Evolutionary conservation across 2,113 vertebrate species (phyloP).

Genomic region (Tachuris rubrigastra): DNA sequence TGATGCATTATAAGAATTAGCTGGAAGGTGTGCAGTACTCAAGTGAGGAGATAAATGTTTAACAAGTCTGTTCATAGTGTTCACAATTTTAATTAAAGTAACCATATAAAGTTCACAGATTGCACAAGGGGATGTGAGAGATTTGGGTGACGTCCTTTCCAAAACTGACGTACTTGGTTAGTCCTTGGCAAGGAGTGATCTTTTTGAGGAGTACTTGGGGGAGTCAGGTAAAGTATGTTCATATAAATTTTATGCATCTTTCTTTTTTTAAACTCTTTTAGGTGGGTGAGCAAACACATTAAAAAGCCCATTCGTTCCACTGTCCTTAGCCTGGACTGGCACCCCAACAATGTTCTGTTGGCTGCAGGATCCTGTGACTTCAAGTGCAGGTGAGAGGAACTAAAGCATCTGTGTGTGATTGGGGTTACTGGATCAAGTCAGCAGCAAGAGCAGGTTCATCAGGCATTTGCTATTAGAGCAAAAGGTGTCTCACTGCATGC

Average conservation of each 20-base stretch:
- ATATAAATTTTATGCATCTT: background rate
- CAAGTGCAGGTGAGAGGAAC: constrained; percentile 90
- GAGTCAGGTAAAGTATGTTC: background rate
- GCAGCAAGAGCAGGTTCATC: background rate
- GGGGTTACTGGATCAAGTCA: background rate
- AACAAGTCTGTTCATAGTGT: background rate
- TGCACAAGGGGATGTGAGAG: background rate
- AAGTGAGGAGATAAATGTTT: background rate
- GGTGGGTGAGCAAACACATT: constrained; percentile 99
- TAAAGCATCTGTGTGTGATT: background rate
- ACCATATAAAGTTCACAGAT: background rate
- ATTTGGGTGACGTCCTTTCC: background rate
- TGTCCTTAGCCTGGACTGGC: constrained; percentile 98
- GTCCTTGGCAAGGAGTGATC: background rate
- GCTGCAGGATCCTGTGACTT: constrained; percentile 98
- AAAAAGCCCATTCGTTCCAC: constrained; percentile 98
- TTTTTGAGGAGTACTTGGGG: background rate
- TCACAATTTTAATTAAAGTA: background rate
- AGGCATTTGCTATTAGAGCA: background rate
- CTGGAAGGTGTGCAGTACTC: background rate
- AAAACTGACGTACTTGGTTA: background rate
- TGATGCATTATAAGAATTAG: background rate
- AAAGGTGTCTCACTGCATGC: background rate
- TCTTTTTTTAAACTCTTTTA: constrained; percentile 22
- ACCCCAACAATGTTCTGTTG: constrained; percentile 97